Conservation (phyloP, 2,888 invertebrate genomes). For the Drosophila suboccidentalis region DNA sequence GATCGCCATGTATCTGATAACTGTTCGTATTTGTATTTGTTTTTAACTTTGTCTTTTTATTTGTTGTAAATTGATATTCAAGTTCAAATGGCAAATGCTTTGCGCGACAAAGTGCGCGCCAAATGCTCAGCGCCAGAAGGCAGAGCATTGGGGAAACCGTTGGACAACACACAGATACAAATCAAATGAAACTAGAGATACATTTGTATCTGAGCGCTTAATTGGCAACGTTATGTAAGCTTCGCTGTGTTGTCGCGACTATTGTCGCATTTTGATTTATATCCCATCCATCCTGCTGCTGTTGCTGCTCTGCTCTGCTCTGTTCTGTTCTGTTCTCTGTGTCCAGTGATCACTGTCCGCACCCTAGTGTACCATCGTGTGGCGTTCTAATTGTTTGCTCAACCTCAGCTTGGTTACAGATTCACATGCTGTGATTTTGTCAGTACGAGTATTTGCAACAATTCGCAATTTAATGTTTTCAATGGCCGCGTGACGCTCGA, state of each 20-base stretch:
- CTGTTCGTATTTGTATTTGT: constrained; percentile 22
- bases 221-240: constrained; percentile 74
- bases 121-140: constrained; percentile 47
- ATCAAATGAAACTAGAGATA: constrained; percentile 44
- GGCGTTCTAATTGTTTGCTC: constrained; percentile 54
- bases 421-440: constrained; percentile 66
- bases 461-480: constrained; percentile 50
- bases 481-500: constrained; percentile 51
- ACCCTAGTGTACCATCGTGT: constrained; percentile 21
- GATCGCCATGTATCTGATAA: constrained; percentile 50
- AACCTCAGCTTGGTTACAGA: constrained; percentile 23
- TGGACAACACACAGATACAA: constrained; percentile 23
- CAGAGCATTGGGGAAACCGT: constrained; percentile 35
- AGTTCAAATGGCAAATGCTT: constrained; percentile 82
- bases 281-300: constrained; percentile 66
- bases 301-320: not conserved
- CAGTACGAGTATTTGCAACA: constrained; percentile 38
- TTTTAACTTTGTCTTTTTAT: constrained; percentile 17
- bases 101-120: constrained; percentile 77
- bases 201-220: constrained; percentile 68
- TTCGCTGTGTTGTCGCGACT: constrained; percentile 49
- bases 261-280: constrained; percentile 80
- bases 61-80: constrained; percentile 84
- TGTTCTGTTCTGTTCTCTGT: constrained; percentile 5
- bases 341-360: constrained; percentile 29